Evolutionary conservation across 1,140 invertebrate species (phyloP).

Genomic region (Megathymus violae): DNA sequence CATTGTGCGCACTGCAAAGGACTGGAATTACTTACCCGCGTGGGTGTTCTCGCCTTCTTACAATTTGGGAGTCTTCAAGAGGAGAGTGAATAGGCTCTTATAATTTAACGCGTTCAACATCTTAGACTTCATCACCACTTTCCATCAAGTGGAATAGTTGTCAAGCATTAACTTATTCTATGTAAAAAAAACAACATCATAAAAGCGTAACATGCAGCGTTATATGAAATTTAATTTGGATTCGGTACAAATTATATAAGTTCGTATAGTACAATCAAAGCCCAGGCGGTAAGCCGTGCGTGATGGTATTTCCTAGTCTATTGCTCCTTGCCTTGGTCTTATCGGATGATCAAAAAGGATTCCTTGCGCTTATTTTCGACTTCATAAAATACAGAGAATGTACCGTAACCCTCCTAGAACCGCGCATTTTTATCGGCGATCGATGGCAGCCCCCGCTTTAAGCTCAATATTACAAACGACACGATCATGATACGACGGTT

Average conservation of each 20-base stretch:
- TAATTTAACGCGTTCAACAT: too few species aligned
- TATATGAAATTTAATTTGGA: too few species aligned
- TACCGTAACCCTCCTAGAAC: constrained; percentile 33
- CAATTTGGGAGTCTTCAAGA: too few species aligned
- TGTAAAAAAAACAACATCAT: too few species aligned
- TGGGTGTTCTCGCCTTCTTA: too few species aligned
- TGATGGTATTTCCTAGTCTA: constrained; percentile 17
- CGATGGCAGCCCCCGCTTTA: constrained; percentile 36
- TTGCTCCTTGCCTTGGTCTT: neutral
- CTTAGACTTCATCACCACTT: too few species aligned
- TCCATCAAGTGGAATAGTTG: too few species aligned
- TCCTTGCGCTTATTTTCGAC: constrained; percentile 52
- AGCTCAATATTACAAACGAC: constrained; percentile 33
- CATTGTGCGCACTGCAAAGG: too few species aligned
- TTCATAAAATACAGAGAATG: constrained; percentile 61
- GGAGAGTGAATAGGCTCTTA: too few species aligned
- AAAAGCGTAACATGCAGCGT: too few species aligned
- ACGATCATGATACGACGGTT: constrained; percentile 27
- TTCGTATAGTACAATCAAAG: neutral
- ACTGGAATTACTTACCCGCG: too few species aligned
- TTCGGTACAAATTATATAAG: neutral
- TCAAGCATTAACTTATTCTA: too few species aligned
- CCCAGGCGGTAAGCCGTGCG: neutral
- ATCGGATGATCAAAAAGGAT: constrained; percentile 39
- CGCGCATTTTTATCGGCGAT: constrained; percentile 38